Evolutionary conservation across 2,797 vertebrate genomes (phyloP).

Genomic region (Gymnoscopelus microlampas): DNA sequence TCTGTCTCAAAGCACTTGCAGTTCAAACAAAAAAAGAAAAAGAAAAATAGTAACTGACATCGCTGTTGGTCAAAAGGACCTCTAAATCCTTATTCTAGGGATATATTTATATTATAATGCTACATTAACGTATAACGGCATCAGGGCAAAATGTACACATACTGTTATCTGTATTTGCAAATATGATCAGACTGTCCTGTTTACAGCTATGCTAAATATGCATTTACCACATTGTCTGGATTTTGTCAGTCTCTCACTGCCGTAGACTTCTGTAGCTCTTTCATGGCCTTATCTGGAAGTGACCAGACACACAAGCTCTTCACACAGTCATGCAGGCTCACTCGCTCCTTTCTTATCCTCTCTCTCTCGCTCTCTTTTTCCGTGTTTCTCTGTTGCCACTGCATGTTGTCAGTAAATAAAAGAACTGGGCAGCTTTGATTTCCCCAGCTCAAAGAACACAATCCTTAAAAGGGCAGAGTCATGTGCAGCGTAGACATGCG

Average conservation of each 20-base stretch:
- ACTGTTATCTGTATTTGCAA: neutral
- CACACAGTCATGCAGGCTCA: conserved; percentile 47
- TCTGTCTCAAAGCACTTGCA: neutral
- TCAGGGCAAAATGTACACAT: too few species aligned
- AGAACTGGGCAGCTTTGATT: conserved; percentile 49
- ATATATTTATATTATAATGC: neutral
- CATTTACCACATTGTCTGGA: conserved; percentile 58
- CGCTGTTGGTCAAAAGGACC: neutral
- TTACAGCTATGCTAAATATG: conserved; percentile 40
- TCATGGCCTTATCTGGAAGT: conserved; percentile 80
- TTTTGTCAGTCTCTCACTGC: conserved; percentile 61
- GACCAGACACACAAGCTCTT: conserved; percentile 57
- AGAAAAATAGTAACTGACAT: neutral
- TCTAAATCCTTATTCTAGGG: neutral
- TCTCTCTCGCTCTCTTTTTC: neutral
- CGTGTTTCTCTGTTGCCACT: conserved; percentile 51
- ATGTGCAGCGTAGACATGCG: conserved; percentile 6
- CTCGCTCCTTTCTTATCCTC: neutral
- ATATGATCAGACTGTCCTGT: conserved; percentile 44
- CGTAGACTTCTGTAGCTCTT: conserved; percentile 46
- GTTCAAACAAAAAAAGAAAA: neutral
- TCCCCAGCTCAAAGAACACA: conserved; percentile 32
- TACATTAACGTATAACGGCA: neutral
- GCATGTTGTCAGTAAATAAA: conserved; percentile 76
- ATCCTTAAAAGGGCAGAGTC: conserved; percentile 55